Conservation (phyloP, 2,797 vertebrate genomes). For the Selene dorsalis region DNA sequence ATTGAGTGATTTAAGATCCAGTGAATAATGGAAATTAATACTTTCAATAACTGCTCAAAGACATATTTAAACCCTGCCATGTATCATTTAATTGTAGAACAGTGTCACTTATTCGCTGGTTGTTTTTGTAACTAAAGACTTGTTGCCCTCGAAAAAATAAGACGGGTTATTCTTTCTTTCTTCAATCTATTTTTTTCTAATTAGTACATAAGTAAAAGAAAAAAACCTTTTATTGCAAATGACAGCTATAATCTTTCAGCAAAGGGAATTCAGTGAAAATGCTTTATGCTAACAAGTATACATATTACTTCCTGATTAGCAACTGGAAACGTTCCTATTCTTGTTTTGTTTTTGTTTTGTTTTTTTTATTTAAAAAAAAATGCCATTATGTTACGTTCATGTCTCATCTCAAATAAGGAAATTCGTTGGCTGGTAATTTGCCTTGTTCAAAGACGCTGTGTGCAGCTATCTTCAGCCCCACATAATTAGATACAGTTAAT, state of each 20-base stretch:
- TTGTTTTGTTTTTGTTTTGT: background rate
- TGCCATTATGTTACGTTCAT: background rate
- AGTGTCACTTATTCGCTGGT: background rate
- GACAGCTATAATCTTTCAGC: background rate
- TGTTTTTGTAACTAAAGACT: background rate
- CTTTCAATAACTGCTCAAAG: slow-evolving; percentile 2
- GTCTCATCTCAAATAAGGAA: background rate
- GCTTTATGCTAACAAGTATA: background rate
- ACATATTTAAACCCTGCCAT: background rate
- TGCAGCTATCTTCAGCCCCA: background rate
- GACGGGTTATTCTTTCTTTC: too few species aligned
- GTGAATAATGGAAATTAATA: slow-evolving; percentile 4
- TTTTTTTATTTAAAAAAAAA: too few species aligned
- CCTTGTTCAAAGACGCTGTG: background rate
- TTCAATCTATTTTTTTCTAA: background rate
- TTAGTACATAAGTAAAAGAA: background rate
- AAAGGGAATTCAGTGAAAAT: background rate
- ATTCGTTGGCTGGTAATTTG: background rate
- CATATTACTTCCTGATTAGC: background rate
- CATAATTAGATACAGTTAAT: background rate
- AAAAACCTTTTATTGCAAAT: background rate
- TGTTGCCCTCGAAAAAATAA: too few species aligned
- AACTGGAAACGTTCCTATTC: background rate
- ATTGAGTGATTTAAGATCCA: slow-evolving; percentile 1
- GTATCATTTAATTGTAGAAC: background rate